Conservation (phyloP, 1,140 invertebrate species). For the Brachionus angularis region DNA sequence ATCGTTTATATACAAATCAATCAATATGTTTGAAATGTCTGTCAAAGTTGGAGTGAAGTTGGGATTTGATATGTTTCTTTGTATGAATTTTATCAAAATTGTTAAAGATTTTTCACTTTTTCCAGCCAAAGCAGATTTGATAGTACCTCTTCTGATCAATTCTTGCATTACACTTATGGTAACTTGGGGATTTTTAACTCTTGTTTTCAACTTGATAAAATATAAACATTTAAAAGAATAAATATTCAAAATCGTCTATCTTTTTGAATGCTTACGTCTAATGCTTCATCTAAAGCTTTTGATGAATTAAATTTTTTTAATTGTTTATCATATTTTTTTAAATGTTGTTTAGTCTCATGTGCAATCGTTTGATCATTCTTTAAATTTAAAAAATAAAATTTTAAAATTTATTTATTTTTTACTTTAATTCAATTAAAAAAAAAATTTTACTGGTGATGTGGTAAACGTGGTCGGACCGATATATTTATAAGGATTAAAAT, state of each 20-base stretch:
- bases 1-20: conserved; percentile 61
- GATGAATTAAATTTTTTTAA: conserved; percentile 76
- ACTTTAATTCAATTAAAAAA: not conserved
- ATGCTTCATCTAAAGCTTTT: conserved; percentile 71
- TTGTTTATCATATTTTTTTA: conserved; percentile 64
- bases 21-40: conserved; percentile 68
- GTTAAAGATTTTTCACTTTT: conserved; percentile 66
- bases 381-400: conserved; percentile 44
- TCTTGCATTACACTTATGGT: conserved; percentile 77
- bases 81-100: conserved; percentile 69
- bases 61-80: conserved; percentile 56
- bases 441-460: not conserved
- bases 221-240: conserved; percentile 46
- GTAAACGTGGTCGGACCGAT: conserved; percentile 8
- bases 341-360: conserved; percentile 48
- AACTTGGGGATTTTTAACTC: conserved; percentile 68
- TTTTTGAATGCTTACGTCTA: conserved; percentile 57
- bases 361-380: conserved; percentile 52
- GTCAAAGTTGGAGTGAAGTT: conserved; percentile 70
- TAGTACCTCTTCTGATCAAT: conserved; percentile 58
- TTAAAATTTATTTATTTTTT: conserved; percentile 17
- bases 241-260: conserved; percentile 31
- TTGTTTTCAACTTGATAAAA: conserved; percentile 46
- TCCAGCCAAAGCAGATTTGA: conserved; percentile 65
- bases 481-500: conserved; percentile 43